Evolutionary conservation across 2,888 invertebrate genomes (phyloP), one percentile per base, ranked within the genome.

Genomic region (Philereme vetulata): DNA sequence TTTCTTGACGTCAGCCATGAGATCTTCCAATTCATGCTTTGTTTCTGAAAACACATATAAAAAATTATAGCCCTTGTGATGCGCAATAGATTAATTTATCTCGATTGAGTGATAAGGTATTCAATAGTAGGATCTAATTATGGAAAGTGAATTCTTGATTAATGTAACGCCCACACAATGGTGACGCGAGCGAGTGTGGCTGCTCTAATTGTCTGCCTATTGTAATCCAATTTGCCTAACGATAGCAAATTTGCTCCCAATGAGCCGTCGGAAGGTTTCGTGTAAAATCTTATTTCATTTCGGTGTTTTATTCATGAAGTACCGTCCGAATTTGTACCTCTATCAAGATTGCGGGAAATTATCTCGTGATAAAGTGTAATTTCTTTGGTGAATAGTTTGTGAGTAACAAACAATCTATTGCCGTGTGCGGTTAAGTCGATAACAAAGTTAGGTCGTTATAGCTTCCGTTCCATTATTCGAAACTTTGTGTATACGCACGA

Each of bases 1-100:
- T 95, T 99, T 98, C 95, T 99, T 99, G 85, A 99, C 99, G 89
- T 99, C 99, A 85, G 98, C 98, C 99, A 99, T 99, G 84, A 99
- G 95, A 94, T 99, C 99, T 94, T 99, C 99, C 90, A 99, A 93
- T 93, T 99, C 99, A 93, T 99, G 99, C 94, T 99, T 99, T 92
- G 98, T 98, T 94, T 99, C 98, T 99, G 95, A 71, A 96, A 95
- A 78, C 78, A 78, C 77, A 77, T 80, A 75, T 62, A 7, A 56
- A 47, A 75, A 4, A 49, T 51, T 5, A 51, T 3, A 54, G 56
- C 50, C 11, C 36, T 53, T 55, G 21, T 21, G 21, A 1, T 21
- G 21, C 33, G 58, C 34, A 49, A 34, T 50, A 46, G 47, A 50
- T 46, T 46, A 21, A 47, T 51, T 35, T 42, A 65, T 46, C 42